These are phyloP conservation scores for Hydropsyche tenuis DNA, from an alignment of 1,140 invertebrate species.

Conservation along the genomic window DNA sequence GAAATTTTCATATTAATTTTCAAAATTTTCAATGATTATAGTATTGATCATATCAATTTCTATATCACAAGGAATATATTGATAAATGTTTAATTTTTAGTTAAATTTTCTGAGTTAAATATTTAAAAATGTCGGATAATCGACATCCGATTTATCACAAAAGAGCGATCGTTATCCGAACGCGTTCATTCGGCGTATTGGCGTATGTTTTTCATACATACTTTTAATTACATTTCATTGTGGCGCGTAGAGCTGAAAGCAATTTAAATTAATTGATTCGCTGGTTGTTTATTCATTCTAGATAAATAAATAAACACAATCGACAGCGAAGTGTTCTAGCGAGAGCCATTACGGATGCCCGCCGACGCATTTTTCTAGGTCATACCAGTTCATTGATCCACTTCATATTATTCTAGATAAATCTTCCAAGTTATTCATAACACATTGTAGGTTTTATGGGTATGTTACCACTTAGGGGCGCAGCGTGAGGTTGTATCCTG, in stretches of 20 bases:
- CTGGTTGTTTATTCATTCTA: not conserved
- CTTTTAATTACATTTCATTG: not conserved
- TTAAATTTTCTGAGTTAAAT: too few relatives aligned
- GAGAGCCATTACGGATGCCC: not conserved
- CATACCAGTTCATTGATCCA: conserved; percentile 47
- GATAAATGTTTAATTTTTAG: too few relatives aligned
- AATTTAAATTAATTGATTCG: not conserved
- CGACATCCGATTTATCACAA: too few relatives aligned
- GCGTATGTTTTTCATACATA: too few relatives aligned
- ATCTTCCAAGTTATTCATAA: conserved; percentile 27
- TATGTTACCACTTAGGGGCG: not conserved
- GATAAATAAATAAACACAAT: not conserved
- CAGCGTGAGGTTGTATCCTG: not conserved
- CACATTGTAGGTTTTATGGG: too few relatives aligned
- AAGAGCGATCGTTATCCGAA: too few relatives aligned
- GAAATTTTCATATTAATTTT: too few relatives aligned
- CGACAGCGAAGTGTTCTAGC: not conserved
- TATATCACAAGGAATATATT: too few relatives aligned
- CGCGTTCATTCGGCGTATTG: too few relatives aligned
- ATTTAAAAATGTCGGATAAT: too few relatives aligned
- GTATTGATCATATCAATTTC: too few relatives aligned
- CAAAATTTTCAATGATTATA: too few relatives aligned
- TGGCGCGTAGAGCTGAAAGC: not conserved
- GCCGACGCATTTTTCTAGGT: conserved; percentile 46
- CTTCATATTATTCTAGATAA: conserved; percentile 48